Evolutionary conservation across 2,888 invertebrate genomes (phyloP), one percentile per base, ranked within the genome.

Genomic region (Aphodius granarius): DNA sequence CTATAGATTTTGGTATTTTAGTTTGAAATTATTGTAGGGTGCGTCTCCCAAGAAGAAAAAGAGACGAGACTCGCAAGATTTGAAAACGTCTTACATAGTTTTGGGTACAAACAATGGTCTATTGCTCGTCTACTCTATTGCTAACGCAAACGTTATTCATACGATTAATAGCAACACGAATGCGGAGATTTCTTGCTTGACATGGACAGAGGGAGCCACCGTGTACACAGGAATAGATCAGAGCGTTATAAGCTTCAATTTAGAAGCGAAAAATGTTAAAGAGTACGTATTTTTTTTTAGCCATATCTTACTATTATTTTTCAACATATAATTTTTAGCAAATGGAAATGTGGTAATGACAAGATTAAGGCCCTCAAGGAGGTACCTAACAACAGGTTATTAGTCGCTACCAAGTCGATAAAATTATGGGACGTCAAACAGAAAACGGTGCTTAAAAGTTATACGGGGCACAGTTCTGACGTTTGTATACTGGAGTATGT

Each of bases 31-130:
- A 20, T 68, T 86, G 66, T 79, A 90, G 90, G 83, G 76, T 66
- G 83, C 82, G 15, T 83, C 87, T 16, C 88, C 89, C 79, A 86
- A 86, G 83, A 89, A 89, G 79, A 90, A 89, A 81, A 88, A 89
- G 80, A 89, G 87, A 82, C 85, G 86, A 81, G 84, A 86, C 17
- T 84, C 87, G 15, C 83, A 84, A 17, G 86, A 87, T 73, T 86
- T 86, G 20, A 73, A 77, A 64, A 85, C 84, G 74, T 88, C 90
- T 76, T 88, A 92, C 79, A 88, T 95, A 83, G 93, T 91, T 0
- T 88, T 96, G 84, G 95, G 95, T 71, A 94, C 94, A 18, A 89
- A 89, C 2, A 91, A 90, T 80, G 95, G 96, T 72, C 90, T 90
- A 79, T 88, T 96, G 73, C 87, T 94, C 43, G 85, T 95, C 78